Evolutionary conservation across 2,888 invertebrate genomes (phyloP), one percentile per base, ranked within the genome.

Genomic region (Cephus rjabovi): DNA sequence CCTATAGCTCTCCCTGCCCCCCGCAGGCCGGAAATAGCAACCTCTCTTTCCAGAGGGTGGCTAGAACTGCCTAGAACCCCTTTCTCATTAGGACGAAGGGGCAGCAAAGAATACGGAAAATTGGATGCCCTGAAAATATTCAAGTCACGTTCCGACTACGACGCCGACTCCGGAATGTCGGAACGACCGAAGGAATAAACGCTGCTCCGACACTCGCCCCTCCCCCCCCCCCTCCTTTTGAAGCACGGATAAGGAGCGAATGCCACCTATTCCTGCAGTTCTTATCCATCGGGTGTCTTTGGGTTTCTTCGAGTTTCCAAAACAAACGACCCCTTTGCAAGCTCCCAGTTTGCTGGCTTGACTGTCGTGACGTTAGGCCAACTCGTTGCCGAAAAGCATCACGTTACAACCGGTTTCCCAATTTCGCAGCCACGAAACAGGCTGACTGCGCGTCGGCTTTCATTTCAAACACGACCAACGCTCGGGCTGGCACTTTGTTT

Each of bases 401-500:
- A 6, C 40, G 40, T 40, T 15, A 40, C 15, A 40, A 15, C 40
- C 40, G 40, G 40, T 40, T 40, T 40, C 40, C 40, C 40, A 15
- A 40, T 40, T 40, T 40, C 15, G 40, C 40, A 40, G 40, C 40
- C 40, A 15, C 40, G 6, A 15, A 15, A 15, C 15, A 40, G 40
- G 15, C 15, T 15, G 40, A 40, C 40, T 40, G 40, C 15, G 15
- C 40, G 40, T 40, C 40, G 40, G 40, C 40, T 40, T 40, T 40
- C 4, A 15, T 6, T 40, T 15, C 15, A 15, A 40, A 15, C 40
- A 15, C 40, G 40, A 2, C 15, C 15, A 15, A 40, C 40, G 40
- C 77, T 77, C 76, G 81, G 79, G 77, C 77, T 78, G 77, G 81
- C 79, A 79, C 78, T 76, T 76, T 81, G 79, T 81, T 82, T 80